Evolutionary conservation across 2,113 vertebrate genomes (phyloP).

Genomic region (Neopipo cinnamomea): DNA sequence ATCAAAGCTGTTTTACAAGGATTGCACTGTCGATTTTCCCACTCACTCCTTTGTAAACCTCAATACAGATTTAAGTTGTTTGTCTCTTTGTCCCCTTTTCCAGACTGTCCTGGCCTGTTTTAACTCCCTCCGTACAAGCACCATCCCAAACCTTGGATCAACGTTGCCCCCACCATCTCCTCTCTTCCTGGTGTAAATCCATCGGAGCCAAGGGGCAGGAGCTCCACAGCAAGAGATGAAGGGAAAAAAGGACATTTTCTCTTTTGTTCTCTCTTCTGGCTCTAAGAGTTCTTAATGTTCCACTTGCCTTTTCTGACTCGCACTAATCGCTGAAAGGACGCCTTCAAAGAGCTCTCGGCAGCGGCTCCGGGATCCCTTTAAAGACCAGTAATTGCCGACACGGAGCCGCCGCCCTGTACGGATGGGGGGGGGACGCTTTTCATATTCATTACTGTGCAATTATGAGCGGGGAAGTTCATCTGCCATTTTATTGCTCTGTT

Average conservation of each 20-base stretch:
- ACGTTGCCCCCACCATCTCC: accelerated
- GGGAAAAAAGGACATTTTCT: neutral
- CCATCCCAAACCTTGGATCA: neutral
- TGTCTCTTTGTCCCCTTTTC: neutral
- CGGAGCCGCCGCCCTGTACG: neutral
- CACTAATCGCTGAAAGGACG: neutral
- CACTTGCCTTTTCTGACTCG: constrained; percentile 25
- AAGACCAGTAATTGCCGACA: neutral
- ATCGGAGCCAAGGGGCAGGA: neutral
- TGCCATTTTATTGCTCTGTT: neutral
- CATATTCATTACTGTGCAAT: neutral
- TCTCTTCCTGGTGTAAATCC: accelerated
- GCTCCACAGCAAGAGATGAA: neutral
- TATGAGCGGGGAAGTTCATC: neutral
- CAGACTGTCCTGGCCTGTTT: neutral
- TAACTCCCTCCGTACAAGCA: neutral
- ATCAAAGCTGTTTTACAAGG: neutral
- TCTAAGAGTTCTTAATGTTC: constrained; percentile 6
- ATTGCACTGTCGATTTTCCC: accelerated
- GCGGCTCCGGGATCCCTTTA: neutral
- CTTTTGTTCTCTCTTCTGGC: neutral
- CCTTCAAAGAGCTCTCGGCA: constrained; percentile 26
- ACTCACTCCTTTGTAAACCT: neutral
- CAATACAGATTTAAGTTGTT: neutral
- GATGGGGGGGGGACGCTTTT: neutral